Evolutionary conservation across 2,797 vertebrate genomes (phyloP), one percentile per base, ranked within the genome.

Genomic region (Phrynocephalus vlangalii): DNA sequence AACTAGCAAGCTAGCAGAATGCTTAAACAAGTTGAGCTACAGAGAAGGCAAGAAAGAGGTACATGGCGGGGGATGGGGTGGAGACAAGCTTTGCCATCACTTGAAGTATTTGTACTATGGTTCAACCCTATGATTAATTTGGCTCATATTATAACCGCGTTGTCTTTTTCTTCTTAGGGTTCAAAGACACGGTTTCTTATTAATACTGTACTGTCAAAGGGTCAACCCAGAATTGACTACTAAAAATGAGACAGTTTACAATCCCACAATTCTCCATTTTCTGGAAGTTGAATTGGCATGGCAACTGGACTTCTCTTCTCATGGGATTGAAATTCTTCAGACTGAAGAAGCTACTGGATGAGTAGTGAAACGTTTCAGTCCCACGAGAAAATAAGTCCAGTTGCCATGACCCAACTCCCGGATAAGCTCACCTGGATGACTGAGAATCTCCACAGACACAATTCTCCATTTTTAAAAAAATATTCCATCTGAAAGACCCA

Each of bases 1-100:
- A 90, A 84, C 77, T 48, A 87, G 60, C 70, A 86, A 80, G 73
- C 79, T 44, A 56, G 66, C 72, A 71, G 63, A 88, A 82, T 82
- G 71, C 71, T 38, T 88, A 85, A 88, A 81, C 79, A 85, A 85
- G 71, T 77, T 63, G 6, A 60, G 48, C 38, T 22, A 68, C 26
- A 76, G 22, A 68, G 30, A 67, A 79, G 24, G 78, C 26, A 67
- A 67, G 68, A 75, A 80, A 85, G 28, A 50, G 48, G 63, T 56
- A 44, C 38, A 44, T 44, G 38, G 60, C 30, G 75, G n/a, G 68
- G 67, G 79, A 13, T 13, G 38, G 66, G 38, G 67, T 44, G 38
- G 26, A 86, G 24, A 75, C 30, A 50, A 18, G 26, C 48, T 79
- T 28, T 66, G 56, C 67, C 13, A 63, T 6, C 79, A 52, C 68